Percentiles rank a stretch among this genome's conserved stretches.
These are phyloP conservation scores for Spodoptera picta DNA, from an alignment of 2,888 invertebrate species.

Conservation along the genomic window DNA sequence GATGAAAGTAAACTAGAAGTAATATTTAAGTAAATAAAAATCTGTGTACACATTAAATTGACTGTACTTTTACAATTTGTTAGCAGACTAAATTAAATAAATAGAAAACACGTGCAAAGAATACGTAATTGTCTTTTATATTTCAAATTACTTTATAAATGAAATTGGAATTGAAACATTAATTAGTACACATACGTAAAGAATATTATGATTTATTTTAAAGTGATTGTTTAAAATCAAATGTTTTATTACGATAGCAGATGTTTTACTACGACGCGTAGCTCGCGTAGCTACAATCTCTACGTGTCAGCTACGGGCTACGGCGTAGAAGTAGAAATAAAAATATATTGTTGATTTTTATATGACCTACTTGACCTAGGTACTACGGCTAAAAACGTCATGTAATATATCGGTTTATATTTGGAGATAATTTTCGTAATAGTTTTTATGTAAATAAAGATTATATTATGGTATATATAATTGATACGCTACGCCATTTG, in stretches of 20 bases:
- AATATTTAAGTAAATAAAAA: slow-evolving; percentile 20
- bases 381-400: no score
- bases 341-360: no score
- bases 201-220: background rate
- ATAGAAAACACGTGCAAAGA: slow-evolving; percentile 13
- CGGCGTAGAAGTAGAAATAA: slow-evolving; percentile 20
- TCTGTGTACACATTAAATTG: slow-evolving; percentile 11
- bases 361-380: no score
- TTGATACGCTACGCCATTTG: no score
- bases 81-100: slow-evolving; percentile 3
- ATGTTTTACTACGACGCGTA: slow-evolving; percentile 17
- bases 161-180: background rate
- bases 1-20: slow-evolving; percentile 4
- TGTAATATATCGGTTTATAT: no score
- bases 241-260: background rate
- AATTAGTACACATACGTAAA: no score
- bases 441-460: no score
- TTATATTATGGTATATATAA: no score
- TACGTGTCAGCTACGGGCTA: slow-evolving; percentile 10
- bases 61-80: slow-evolving; percentile 15
- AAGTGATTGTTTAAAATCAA: background rate
- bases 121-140: background rate
- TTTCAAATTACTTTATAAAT: slow-evolving; percentile 2
- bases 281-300: slow-evolving; percentile 11
- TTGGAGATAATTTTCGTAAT: no score